Evolutionary conservation across 2,113 vertebrate species (phyloP).

Genomic region (Synchiropus splendidus): DNA sequence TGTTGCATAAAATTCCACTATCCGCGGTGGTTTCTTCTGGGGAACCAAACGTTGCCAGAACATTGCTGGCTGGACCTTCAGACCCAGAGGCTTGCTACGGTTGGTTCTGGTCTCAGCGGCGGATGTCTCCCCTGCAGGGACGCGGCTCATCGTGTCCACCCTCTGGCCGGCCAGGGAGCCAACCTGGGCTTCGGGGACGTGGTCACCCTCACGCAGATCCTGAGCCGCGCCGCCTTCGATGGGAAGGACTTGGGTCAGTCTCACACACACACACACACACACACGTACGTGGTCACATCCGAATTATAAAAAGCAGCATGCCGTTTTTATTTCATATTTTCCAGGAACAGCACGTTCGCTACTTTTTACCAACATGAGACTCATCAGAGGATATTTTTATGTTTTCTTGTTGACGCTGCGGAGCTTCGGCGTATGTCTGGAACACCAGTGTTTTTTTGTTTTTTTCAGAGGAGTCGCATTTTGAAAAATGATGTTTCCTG

Average conservation of each 20-base stretch:
- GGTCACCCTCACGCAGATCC: constrained; percentile 73
- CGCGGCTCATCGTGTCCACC: constrained; percentile 94
- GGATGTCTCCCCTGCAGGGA: constrained; percentile 69
- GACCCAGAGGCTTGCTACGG: too few relatives aligned
- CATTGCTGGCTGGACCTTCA: too few relatives aligned
- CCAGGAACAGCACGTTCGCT: constrained; percentile 21
- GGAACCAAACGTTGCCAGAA: too few relatives aligned
- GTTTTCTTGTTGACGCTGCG: constrained; percentile 13
- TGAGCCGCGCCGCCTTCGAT: constrained; percentile 85
- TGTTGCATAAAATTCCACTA: too few relatives aligned
- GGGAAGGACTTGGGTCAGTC: constrained; percentile 89
- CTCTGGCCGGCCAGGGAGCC: constrained; percentile 91
- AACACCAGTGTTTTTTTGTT: constrained; percentile 11
- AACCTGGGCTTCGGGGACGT: constrained; percentile 97
- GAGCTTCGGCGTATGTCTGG: constrained; percentile 21
- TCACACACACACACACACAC: constrained; percentile 33
- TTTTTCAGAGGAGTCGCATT: too few relatives aligned
- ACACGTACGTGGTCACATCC: constrained; percentile 22
- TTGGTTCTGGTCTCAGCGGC: too few relatives aligned
- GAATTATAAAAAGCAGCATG: constrained; percentile 43
- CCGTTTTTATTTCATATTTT: constrained; percentile 17
- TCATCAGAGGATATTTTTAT: constrained; percentile 13
- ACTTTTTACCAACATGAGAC: constrained; percentile 21
- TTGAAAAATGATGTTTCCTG: too few relatives aligned
- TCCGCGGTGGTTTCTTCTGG: too few relatives aligned